Evolutionary conservation across 1,140 invertebrate genomes (phyloP).

Genomic region (Pachypsylla venusta): DNA sequence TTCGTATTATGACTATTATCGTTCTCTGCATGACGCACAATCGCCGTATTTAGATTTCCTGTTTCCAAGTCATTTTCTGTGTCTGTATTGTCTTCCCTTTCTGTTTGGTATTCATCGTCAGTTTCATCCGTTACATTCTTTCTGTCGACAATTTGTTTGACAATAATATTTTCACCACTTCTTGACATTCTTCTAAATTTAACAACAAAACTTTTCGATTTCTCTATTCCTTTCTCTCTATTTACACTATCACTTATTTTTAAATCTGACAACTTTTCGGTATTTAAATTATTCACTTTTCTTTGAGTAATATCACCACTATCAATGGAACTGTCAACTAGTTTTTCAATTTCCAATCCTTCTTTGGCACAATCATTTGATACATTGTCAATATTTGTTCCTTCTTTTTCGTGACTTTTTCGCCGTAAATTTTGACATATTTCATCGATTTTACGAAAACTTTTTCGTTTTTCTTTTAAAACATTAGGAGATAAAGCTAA

Average conservation of each 20-base stretch:
- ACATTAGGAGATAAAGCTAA: neutral
- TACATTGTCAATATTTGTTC: neutral
- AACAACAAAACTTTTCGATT: neutral
- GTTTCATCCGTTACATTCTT: neutral
- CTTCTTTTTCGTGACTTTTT: neutral
- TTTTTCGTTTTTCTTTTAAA: neutral
- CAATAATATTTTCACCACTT: constrained; percentile 6
- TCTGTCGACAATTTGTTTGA: too few relatives aligned
- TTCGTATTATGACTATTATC: neutral
- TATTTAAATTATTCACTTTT: neutral
- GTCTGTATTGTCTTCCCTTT: neutral
- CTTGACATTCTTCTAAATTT: neutral
- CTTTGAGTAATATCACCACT: neutral
- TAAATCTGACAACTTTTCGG: neutral
- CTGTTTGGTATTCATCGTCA: neutral
- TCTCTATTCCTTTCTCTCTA: neutral
- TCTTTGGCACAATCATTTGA: neutral
- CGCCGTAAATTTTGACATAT: constrained; percentile 1
- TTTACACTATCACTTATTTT: too few relatives aligned
- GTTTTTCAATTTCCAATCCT: neutral
- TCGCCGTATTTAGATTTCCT: too few relatives aligned
- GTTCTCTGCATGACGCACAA: too few relatives aligned
- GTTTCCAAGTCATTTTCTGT: neutral
- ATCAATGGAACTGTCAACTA: neutral
- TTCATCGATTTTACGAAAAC: neutral